These are phyloP conservation scores for Eubucco bourcierii DNA, from an alignment of 2,113 vertebrate genomes.

Conservation along the genomic window DNA sequence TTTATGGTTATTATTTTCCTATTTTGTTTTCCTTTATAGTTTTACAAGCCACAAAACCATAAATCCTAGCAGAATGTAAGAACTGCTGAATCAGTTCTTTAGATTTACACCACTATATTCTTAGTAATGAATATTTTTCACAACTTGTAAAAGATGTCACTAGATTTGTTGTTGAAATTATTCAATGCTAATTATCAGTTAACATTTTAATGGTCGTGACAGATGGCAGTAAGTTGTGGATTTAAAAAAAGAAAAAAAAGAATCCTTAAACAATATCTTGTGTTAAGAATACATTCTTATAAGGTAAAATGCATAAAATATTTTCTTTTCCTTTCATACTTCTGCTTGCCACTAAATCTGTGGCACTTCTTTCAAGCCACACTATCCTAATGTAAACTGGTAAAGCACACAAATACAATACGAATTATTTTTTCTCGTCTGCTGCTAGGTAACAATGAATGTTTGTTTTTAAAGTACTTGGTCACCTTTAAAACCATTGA, in stretches of 20 bases:
- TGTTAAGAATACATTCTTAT: neutral
- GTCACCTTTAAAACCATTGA: neutral
- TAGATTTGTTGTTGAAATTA: neutral
- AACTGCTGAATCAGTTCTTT: neutral
- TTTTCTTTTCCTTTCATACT: neutral
- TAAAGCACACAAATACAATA: neutral
- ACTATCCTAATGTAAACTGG: neutral
- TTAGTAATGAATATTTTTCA: neutral
- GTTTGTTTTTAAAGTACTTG: conserved; percentile 26
- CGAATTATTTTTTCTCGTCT: neutral
- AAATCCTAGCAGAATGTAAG: neutral
- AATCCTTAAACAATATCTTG: neutral
- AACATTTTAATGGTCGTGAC: neutral
- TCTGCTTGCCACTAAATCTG: neutral
- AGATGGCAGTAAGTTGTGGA: neutral
- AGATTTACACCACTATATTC: neutral
- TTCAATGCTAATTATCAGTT: neutral
- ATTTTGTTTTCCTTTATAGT: neutral
- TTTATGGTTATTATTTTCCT: neutral
- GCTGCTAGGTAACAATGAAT: neutral
- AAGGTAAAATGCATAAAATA: neutral
- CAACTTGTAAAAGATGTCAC: neutral
- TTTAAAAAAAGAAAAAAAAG: neutral
- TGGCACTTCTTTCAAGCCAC: neutral
- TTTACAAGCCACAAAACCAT: neutral